Conservation (phyloP, 2,888 invertebrate species). For the Helobdella robusta region DNA sequence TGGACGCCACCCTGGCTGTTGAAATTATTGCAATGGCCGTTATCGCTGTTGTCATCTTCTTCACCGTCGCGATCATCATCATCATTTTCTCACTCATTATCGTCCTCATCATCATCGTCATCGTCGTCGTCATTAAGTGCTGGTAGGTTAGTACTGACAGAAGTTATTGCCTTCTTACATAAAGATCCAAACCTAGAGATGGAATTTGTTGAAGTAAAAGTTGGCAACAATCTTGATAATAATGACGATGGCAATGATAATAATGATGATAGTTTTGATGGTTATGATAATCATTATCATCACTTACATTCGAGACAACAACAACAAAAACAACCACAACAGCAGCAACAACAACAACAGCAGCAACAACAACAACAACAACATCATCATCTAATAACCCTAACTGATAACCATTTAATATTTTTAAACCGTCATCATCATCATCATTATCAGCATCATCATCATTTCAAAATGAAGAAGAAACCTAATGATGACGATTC, state of each 20-base stretch:
- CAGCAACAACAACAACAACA: background rate
- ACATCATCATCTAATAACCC: background rate
- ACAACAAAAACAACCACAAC: background rate
- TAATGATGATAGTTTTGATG: background rate
- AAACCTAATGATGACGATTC: background rate
- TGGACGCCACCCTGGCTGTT: background rate
- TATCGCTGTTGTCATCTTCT: background rate
- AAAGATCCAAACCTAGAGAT: conserved; percentile 10
- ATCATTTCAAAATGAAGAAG: background rate
- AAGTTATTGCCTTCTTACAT: conserved; percentile 18
- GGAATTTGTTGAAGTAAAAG: conserved; percentile 11
- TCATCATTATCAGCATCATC: background rate
- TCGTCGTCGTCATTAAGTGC: background rate
- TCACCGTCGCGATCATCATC: background rate
- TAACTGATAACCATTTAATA: conserved; percentile 4
- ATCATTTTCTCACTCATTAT: background rate
- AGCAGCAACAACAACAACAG: background rate
- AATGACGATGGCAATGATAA: background rate
- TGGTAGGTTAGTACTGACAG: conserved; percentile 26
- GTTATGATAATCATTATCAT: background rate
- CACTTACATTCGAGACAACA: background rate
- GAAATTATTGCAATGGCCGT: background rate
- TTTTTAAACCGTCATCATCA: background rate
- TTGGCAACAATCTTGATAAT: background rate
- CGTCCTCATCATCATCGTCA: background rate